Conservation (phyloP, 1,140 invertebrate species). For the Diplogasteroides magnus region DNA sequence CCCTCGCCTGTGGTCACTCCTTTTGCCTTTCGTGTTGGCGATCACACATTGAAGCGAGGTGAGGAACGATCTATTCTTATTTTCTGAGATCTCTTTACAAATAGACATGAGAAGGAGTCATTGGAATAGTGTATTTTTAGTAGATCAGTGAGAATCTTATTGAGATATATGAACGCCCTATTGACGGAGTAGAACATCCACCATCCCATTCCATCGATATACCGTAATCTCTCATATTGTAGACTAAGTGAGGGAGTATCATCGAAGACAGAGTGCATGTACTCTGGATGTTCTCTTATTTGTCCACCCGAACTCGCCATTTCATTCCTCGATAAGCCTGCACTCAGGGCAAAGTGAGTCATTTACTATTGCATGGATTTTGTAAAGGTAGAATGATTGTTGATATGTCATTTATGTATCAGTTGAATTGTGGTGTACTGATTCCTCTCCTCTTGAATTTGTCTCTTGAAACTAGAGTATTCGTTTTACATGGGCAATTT, state of each 20-base stretch:
- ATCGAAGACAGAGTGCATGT: slow-evolving; percentile 84
- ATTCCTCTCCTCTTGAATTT: neutral
- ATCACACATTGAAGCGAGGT: slow-evolving; percentile 23
- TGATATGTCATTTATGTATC: neutral
- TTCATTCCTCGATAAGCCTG: slow-evolving; percentile 63
- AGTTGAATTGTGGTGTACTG: neutral
- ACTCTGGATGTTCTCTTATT: slow-evolving; percentile 79
- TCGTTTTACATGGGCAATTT: neutral
- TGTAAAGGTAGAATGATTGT: no score
- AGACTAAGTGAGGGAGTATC: slow-evolving; percentile 34
- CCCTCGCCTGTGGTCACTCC: slow-evolving; percentile 16
- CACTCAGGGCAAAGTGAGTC: slow-evolving; percentile 16
- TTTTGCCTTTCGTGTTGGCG: slow-evolving; percentile 26
- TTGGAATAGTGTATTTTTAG: neutral
- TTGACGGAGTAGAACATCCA: neutral
- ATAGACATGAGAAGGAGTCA: neutral
- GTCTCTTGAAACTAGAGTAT: neutral
- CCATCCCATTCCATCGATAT: neutral
- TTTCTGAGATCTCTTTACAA: neutral
- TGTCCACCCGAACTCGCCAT: slow-evolving; percentile 92
- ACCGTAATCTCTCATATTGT: neutral
- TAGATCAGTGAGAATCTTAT: neutral
- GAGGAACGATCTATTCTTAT: neutral
- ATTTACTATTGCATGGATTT: neutral
- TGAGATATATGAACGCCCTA: neutral